Conservation (phyloP, 1,140 invertebrate species). For the Hermetia illucens region DNA sequence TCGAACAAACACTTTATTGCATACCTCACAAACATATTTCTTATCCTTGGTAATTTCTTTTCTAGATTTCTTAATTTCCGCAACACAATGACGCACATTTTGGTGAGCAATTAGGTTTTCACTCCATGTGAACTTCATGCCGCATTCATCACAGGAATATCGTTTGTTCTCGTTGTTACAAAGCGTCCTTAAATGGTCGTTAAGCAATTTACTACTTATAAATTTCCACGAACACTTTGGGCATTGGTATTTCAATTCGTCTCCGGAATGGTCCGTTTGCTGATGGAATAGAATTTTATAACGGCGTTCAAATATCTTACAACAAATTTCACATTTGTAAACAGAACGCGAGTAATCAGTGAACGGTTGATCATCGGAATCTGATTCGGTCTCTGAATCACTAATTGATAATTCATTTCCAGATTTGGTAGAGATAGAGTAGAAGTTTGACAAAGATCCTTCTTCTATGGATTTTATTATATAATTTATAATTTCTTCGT, state of each 20-base stretch:
- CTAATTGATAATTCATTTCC: constrained; percentile 20
- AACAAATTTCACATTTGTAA: too few relatives aligned
- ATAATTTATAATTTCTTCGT: too few relatives aligned
- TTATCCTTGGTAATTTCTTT: constrained; percentile 2
- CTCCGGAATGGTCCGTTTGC: constrained; percentile 11
- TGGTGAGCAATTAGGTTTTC: constrained; percentile 17
- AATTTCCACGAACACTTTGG: constrained; percentile 18
- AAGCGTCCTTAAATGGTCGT: constrained; percentile 15
- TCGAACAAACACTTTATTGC: constrained; percentile 34
- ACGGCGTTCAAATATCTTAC: constrained; percentile 8
- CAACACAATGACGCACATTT: constrained; percentile 12
- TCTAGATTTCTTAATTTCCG: constrained; percentile 11
- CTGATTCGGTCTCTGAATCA: constrained; percentile 19
- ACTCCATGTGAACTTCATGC: constrained; percentile 21
- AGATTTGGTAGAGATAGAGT: constrained; percentile 14
- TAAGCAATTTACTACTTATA: constrained; percentile 12
- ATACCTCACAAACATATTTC: constrained; percentile 32
- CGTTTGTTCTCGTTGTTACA: constrained; percentile 14
- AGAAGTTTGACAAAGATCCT: constrained; percentile 10
- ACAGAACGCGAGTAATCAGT: too few relatives aligned
- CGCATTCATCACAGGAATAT: constrained; percentile 16
- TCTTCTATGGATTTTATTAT: too few relatives aligned
- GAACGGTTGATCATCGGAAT: too few relatives aligned
- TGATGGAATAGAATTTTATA: constrained; percentile 16
- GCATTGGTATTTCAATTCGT: constrained; percentile 12